Conservation (phyloP, 2,888 invertebrate genomes). For the Choreutis nemorana region DNA sequence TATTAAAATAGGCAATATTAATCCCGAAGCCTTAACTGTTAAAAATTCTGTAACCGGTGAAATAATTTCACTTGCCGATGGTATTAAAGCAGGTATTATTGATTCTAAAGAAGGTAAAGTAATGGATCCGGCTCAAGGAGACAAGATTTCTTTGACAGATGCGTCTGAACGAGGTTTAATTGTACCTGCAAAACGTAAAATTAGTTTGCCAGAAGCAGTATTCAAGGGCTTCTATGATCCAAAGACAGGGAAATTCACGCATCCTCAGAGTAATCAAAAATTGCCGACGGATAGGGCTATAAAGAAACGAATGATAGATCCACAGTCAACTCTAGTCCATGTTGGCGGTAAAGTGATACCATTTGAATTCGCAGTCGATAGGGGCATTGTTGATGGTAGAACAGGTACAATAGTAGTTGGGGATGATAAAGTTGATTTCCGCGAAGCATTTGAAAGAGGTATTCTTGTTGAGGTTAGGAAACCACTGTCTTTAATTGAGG, state of each 20-base stretch:
- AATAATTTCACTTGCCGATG: slow-evolving; percentile 81
- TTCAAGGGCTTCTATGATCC: slow-evolving; percentile 91
- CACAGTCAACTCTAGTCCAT: slow-evolving; percentile 85
- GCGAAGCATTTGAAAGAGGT: slow-evolving; percentile 86
- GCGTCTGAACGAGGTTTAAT: slow-evolving; percentile 85
- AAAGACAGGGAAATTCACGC: slow-evolving; percentile 81
- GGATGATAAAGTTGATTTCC: slow-evolving; percentile 76
- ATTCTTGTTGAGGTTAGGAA: slow-evolving; percentile 81
- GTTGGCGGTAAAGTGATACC: slow-evolving; percentile 82
- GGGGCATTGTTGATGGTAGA: slow-evolving; percentile 78
- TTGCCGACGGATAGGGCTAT: slow-evolving; percentile 85
- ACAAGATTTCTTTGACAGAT: slow-evolving; percentile 80
- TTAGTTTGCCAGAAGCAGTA: slow-evolving; percentile 89
- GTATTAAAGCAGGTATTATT: slow-evolving; percentile 78
- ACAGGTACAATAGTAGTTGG: slow-evolving; percentile 73
- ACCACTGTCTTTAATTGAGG: slow-evolving; percentile 83
- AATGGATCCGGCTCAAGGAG: slow-evolving; percentile 76
- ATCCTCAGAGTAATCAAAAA: slow-evolving; percentile 81
- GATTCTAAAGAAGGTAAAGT: slow-evolving; percentile 83
- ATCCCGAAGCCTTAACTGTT: slow-evolving; percentile 78
- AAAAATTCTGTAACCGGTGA: slow-evolving; percentile 82
- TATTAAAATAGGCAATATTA: slow-evolving; percentile 77
- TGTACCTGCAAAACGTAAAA: slow-evolving; percentile 81
- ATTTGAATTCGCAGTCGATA: slow-evolving; percentile 82
- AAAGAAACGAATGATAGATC: slow-evolving; percentile 83